Evolutionary conservation across 1,140 invertebrate species (phyloP).

Genomic region (Sinonovacula constricta): DNA sequence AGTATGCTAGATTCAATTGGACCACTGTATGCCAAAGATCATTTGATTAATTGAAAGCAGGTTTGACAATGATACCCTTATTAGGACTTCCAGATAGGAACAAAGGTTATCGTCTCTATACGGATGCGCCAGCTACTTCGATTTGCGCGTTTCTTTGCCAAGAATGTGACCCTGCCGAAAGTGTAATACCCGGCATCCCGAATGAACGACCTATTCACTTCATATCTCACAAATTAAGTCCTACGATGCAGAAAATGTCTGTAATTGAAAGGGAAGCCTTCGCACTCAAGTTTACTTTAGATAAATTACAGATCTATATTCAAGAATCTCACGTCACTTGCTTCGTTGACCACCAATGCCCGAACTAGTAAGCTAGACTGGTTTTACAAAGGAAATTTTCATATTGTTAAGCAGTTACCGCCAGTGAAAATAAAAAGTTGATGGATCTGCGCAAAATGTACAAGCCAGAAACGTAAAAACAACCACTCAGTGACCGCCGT

Average conservation of each 20-base stretch:
- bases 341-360: slow-evolving; percentile 59
- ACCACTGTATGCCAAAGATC: slow-evolving; percentile 48
- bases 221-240: slow-evolving; percentile 54
- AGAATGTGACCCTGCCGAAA: slow-evolving; percentile 14
- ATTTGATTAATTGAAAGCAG: slow-evolving; percentile 59
- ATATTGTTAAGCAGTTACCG: too few relatives aligned
- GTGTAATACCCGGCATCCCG: neutral
- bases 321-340: slow-evolving; percentile 56
- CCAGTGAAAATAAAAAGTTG: too few relatives aligned
- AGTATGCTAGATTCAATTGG: slow-evolving; percentile 71
- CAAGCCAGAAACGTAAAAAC: too few relatives aligned
- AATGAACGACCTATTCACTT: slow-evolving; percentile 57
- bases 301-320: slow-evolving; percentile 65
- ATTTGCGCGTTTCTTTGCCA: slow-evolving; percentile 50
- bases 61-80: slow-evolving; percentile 46
- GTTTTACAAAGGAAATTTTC: too few relatives aligned
- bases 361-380: too few relatives aligned
- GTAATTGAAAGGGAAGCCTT: slow-evolving; percentile 60
- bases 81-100: slow-evolving; percentile 53
- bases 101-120: slow-evolving; percentile 53
- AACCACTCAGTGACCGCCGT: too few relatives aligned
- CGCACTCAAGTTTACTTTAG: slow-evolving; percentile 59
- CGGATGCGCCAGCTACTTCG: slow-evolving; percentile 52
- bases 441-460: too few relatives aligned
- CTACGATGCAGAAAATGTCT: slow-evolving; percentile 35